Evolutionary conservation across 2,888 invertebrate species (phyloP).

Genomic region (Ashinkailepas kermadecensis): DNA sequence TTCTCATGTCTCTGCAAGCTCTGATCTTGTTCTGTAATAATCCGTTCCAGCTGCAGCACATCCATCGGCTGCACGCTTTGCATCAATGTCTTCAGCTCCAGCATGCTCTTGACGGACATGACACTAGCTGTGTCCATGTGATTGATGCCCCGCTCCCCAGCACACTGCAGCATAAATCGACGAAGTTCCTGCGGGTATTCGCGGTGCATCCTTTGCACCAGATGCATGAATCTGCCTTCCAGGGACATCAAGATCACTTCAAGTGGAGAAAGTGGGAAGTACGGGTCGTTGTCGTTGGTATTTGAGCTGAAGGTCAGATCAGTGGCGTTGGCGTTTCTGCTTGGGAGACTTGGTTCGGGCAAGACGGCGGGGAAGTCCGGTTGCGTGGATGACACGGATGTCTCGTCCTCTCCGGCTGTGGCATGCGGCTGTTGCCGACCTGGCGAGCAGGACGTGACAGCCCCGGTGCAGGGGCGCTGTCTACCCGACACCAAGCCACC

Average conservation of each 20-base stretch:
- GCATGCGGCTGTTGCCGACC: not conserved
- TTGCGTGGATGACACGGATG: not conserved
- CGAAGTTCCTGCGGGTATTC: not conserved
- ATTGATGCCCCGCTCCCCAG: not conserved
- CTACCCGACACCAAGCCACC: too few relatives aligned
- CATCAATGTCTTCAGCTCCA: not conserved
- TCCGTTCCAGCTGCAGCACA: not conserved
- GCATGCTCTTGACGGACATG: conserved; percentile 1
- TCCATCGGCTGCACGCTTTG: not conserved
- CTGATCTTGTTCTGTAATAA: not conserved
- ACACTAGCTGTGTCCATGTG: not conserved
- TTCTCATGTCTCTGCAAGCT: not conserved
- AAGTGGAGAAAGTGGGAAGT: not conserved
- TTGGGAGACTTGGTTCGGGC: too few relatives aligned
- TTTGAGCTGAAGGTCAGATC: not conserved
- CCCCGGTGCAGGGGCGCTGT: too few relatives aligned
- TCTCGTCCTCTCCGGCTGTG: not conserved
- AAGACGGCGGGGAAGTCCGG: not conserved
- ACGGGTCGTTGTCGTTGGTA: not conserved
- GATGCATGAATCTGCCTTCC: not conserved
- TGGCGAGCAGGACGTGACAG: too few relatives aligned
- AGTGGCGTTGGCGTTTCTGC: too few relatives aligned
- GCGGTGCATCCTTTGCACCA: not conserved
- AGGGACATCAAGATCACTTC: not conserved
- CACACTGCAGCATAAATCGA: not conserved